Conservation (phyloP, 2,888 invertebrate species). For the Zaprionus obscuricornis region DNA sequence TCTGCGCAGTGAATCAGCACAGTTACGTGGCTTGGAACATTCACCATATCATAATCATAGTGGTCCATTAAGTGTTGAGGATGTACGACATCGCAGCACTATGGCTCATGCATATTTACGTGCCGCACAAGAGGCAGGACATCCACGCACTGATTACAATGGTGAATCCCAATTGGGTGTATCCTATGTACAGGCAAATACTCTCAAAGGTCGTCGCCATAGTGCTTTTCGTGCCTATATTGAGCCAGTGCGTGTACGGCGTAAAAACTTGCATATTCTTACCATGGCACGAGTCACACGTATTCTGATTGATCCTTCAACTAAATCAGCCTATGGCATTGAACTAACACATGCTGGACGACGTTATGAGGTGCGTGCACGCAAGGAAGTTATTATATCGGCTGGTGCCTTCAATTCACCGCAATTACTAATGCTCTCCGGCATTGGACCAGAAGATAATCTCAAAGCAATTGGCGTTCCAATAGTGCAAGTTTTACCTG, state of each 20-base stretch:
- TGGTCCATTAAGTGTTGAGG: slow-evolving; percentile 87
- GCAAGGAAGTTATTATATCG: slow-evolving; percentile 92
- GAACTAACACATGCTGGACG: slow-evolving; percentile 86
- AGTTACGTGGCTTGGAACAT: slow-evolving; percentile 83
- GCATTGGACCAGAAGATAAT: slow-evolving; percentile 86
- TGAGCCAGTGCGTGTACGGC: slow-evolving; percentile 84
- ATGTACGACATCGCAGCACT: slow-evolving; percentile 85
- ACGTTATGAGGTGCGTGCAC: slow-evolving; percentile 85
- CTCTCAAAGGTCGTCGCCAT: slow-evolving; percentile 86
- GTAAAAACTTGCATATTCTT: slow-evolving; percentile 88
- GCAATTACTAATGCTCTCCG: slow-evolving; percentile 94
- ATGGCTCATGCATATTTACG: slow-evolving; percentile 85
- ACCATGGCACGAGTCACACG: slow-evolving; percentile 87
- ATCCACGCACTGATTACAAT: slow-evolving; percentile 88
- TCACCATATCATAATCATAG: slow-evolving; percentile 85
- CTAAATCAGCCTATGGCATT: slow-evolving; percentile 88
- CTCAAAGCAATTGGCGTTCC: slow-evolving; percentile 85
- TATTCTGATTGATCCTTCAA: slow-evolving; percentile 86
- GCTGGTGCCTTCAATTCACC: slow-evolving; percentile 95
- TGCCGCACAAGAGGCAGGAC: slow-evolving; percentile 87
- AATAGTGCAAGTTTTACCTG: slow-evolving; percentile 87
- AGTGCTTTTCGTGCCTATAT: slow-evolving; percentile 88
- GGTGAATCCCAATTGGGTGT: slow-evolving; percentile 87
- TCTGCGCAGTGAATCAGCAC: slow-evolving; percentile 85
- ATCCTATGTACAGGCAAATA: slow-evolving; percentile 87